Conservation (phyloP, 2,113 vertebrate species). For the Heliornis fulica region DNA sequence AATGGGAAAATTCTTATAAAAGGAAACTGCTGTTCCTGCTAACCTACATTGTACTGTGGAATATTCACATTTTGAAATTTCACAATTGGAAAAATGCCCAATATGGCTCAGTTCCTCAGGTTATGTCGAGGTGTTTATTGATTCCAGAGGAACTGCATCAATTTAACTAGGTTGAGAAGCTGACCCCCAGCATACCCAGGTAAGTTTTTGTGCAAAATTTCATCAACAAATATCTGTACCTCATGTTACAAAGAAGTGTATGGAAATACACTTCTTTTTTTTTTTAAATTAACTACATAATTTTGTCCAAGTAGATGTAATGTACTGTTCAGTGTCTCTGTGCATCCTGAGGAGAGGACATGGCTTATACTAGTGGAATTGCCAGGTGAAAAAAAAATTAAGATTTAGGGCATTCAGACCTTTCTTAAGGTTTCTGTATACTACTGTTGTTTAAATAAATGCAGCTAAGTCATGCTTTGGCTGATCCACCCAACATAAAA, state of each 20-base stretch:
- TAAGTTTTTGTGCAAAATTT: not conserved
- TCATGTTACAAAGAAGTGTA: not conserved
- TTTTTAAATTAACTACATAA: not conserved
- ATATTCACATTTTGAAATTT: not conserved
- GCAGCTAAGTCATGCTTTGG: not conserved
- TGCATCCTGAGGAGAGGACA: not conserved
- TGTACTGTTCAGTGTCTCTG: not conserved
- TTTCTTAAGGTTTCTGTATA: not conserved
- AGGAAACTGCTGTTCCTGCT: constrained; percentile 7
- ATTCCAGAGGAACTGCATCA: not conserved
- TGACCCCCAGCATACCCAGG: not conserved
- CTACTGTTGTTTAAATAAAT: not conserved
- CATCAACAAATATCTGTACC: not conserved
- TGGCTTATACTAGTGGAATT: not conserved
- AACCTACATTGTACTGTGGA: not conserved
- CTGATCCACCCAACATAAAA: not conserved
- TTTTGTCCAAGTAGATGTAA: not conserved
- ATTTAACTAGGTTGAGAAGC: not conserved
- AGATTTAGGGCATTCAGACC: not conserved
- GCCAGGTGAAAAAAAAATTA: not conserved
- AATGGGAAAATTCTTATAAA: not conserved
- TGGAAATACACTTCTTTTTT: too few species aligned
- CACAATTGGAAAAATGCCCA: not conserved
- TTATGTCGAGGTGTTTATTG: not conserved
- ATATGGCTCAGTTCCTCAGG: not conserved